Evolutionary conservation across 1,140 invertebrate species (phyloP), one percentile per base, ranked within the genome.

Genomic region (Orius insidiosus): DNA sequence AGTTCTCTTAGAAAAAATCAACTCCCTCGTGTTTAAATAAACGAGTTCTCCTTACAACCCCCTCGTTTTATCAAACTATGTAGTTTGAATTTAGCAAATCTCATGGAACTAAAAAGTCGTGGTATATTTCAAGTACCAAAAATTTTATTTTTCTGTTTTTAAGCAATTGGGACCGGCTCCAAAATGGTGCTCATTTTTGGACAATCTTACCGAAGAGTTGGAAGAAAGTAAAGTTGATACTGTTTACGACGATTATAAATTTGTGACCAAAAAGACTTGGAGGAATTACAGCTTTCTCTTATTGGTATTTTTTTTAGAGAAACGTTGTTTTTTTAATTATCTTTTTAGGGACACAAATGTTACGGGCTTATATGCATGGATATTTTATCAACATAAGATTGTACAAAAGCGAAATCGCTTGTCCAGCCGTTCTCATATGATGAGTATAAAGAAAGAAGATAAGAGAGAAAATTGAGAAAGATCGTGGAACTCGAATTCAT

Each of bases 211-310:
- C 5, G 94, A 98, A 67, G 95, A 98, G 70, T 66, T 98, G 52
- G 94, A 98, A 64, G 85, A 89, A 67, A 73, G 62, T 7, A 70
- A 72, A 52, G 64, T 67, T 45, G 64, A 76, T 61, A 74, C 74
- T 55, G 79, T 97, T n/a, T 98, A 97, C 62, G 95, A 99, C 63
- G 93, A 99, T 64, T 99, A 98, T 59, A 96, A 97, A 64, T 99
- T 99, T 67, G 73, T 98, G 0, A 97, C 93, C 0, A 81, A 54
- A 76, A 82, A 57, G 93, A 98, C 59, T 62, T 98, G 10, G 82
- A 90, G 9, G 80, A 88, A 54, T 62, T 98, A 24, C 88, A 86
- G n/a, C 64, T 98, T 45, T 73, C 76, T 67, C 67, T 98, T 3
- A 78, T 94, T 50, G 77, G 77, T 48, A 50, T 10, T 32, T 44